Base-by-base conservation (phyloP, 1,140 invertebrate genomes). In the Lordiphosa stackelbergi region DNA sequence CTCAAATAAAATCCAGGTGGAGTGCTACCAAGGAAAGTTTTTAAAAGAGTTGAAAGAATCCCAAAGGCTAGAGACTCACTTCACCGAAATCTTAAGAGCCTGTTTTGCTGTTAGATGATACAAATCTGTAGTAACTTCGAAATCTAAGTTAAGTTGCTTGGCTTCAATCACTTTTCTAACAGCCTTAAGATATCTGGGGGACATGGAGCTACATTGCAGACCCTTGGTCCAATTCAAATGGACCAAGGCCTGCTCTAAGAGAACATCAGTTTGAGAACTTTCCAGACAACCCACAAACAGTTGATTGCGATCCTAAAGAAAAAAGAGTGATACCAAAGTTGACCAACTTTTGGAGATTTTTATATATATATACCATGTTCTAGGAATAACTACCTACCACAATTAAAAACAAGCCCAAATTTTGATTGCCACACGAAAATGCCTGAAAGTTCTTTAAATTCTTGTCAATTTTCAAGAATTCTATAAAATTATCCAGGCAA, bases 331-430 rank as follows among this genome's bases (percentile, higher is more conserved):
- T 3, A 3, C 2, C 19, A 19, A 19, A 19, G 19, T 19, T 19
- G 19, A 19, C 19, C 19, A 19, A 19, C 2, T 19, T 16, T n/a
- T n/a, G n/a, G n/a, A 16, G 16, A 16, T 16, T 16, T 16, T 16
- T 16, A n/a, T n/a, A n/a, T n/a, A n/a, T n/a, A n/a, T 16, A 2
- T 16, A 1, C 1, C 16, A 16, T 0, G 3, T 19, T 19, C 2
- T 19, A 19, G 19, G 2, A 2, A 19, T 19, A 8, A 8, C 2
- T 11, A 60, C 68, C 36, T 47, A 86, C 85, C 62, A 87, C 53
- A 62, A 87, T 53, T 8, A 87, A 10, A 64, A 79, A 87, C 5
- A 87, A 40, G 16, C 72, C 85, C 11, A 48, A 53, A 4, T 77
- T 64, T 6, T 63, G 48, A n/a, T 66, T 38, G 12, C 46, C 36